Percentiles rank a stretch among this genome's conserved stretches.
Evolutionary conservation across 2,888 invertebrate genomes (phyloP).

Genomic region (Cabera pusaria): DNA sequence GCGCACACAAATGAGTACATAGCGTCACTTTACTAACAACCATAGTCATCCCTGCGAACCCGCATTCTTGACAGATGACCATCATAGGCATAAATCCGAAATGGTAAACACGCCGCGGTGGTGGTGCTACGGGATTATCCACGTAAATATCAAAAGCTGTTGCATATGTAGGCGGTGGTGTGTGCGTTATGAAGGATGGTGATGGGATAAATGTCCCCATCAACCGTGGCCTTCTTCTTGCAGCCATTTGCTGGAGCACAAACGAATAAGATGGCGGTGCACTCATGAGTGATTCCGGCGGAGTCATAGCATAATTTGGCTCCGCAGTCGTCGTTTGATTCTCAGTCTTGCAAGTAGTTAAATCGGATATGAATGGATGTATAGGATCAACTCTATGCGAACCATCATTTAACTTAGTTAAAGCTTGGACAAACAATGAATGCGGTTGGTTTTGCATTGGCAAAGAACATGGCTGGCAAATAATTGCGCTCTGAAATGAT

Average conservation of each 20-base stretch:
- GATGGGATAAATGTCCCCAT: constrained; percentile 75
- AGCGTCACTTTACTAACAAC: constrained; percentile 59
- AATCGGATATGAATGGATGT: no score
- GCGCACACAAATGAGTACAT: constrained; percentile 70
- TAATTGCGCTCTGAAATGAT: constrained; percentile 17
- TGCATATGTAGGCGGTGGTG: constrained; percentile 71
- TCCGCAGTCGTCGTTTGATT: no score
- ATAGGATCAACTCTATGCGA: no score
- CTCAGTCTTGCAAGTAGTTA: no score
- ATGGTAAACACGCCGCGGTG: constrained; percentile 50
- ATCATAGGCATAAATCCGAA: constrained; percentile 66
- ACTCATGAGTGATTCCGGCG: constrained; percentile 65
- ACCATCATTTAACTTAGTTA: constrained; percentile 58
- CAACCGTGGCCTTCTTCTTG: constrained; percentile 59
- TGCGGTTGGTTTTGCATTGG: constrained; percentile 47
- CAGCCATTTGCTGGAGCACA: constrained; percentile 66
- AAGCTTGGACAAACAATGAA: constrained; percentile 58
- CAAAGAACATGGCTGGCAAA: constrained; percentile 28
- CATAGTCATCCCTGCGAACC: constrained; percentile 61
- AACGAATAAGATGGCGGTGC: constrained; percentile 76
- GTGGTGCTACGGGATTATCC: constrained; percentile 54
- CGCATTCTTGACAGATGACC: constrained; percentile 67
- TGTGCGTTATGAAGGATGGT: constrained; percentile 67
- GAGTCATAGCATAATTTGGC: constrained; percentile 56
- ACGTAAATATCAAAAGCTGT: constrained; percentile 73